phyloP scores from a whole-genome alignment of 2,113 vertebrate species.

The Ophiodon elongatus region DNA sequence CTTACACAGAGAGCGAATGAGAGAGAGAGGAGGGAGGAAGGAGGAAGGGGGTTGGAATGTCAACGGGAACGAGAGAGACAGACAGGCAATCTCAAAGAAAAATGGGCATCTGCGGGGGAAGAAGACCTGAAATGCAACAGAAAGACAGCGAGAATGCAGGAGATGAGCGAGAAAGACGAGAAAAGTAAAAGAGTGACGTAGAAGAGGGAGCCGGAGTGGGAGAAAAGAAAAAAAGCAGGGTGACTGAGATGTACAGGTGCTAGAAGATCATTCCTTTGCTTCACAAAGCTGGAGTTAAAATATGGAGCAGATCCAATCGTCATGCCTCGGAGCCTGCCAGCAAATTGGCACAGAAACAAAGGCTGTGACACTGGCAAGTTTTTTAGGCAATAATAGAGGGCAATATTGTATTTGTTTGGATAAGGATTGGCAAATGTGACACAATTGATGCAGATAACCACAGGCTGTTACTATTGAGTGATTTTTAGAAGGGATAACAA shows the following conservation, averaged over 20 bases:
- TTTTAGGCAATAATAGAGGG: conserved; percentile 47
- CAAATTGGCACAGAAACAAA: conserved; percentile 52
- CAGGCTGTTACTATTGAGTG: conserved; percentile 44
- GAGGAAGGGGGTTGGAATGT: conserved; percentile 38
- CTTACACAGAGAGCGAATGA: conserved; percentile 62
- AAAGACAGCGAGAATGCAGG: not conserved
- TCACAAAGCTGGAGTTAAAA: conserved; percentile 40
- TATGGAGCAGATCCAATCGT: conserved; percentile 49
- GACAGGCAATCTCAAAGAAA: conserved; percentile 49
- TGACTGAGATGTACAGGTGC: conserved; percentile 54
- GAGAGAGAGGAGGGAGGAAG: conserved; percentile 17
- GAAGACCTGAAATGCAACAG: conserved; percentile 43
- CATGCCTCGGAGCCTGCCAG: conserved; percentile 46
- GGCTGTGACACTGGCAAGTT: conserved; percentile 42
- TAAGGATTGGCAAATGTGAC: conserved; percentile 35
- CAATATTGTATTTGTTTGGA: conserved; percentile 64
- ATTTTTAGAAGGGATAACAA: conserved; percentile 40
- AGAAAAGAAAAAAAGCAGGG: conserved; percentile 5
- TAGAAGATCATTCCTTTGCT: conserved; percentile 45
- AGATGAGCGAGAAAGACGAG: conserved; percentile 26
- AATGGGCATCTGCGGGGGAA: conserved; percentile 54
- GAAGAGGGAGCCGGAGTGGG: not conserved
- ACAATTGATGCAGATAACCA: conserved; percentile 35
- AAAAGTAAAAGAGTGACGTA: conserved; percentile 9
- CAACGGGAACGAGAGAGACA: conserved; percentile 55